A percentile compares a stretch with the other conserved stretches of the same genome.
phyloP scores from a whole-genome alignment of 2,797 vertebrate genomes.

The Gephyroberyx darwinii region DNA sequence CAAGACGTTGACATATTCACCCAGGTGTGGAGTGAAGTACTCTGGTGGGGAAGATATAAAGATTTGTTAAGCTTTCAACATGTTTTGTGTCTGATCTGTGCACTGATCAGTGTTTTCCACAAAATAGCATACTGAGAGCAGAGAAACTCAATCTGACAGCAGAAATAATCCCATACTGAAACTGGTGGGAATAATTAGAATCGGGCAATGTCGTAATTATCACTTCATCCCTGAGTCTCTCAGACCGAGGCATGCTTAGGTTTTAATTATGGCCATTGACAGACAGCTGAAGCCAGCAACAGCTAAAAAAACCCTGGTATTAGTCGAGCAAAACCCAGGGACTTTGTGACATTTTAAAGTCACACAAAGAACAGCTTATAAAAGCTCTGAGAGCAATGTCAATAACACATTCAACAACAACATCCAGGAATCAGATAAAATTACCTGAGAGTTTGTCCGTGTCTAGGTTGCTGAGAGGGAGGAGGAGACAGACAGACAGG shows the following conservation, averaged over 20 bases:
- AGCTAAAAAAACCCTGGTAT: not conserved
- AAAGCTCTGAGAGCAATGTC: not conserved
- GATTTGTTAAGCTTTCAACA: not conserved
- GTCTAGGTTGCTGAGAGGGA: constrained; percentile 75
- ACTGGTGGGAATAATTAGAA: not conserved
- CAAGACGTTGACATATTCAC: constrained; percentile 89
- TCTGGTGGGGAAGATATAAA: constrained; percentile 72
- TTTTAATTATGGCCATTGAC: not conserved
- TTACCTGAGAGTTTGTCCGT: constrained; percentile 82
- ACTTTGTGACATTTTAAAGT: not conserved
- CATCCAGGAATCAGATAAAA: constrained; percentile 1
- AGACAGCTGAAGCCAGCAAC: not conserved
- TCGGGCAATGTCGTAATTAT: not conserved
- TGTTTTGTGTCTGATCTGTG: not conserved
- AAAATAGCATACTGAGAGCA: not conserved
- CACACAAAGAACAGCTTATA: not conserved
- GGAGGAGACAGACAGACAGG: constrained; percentile 25
- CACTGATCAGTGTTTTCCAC: not conserved
- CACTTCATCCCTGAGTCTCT: constrained; percentile 2
- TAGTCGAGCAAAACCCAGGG: not conserved
- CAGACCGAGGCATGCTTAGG: not conserved
- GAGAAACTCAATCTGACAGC: not conserved
- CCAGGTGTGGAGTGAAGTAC: constrained; percentile 90
- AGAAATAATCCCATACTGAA: not conserved
- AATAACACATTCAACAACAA: constrained; percentile 6